Conservation (phyloP, 2,113 vertebrate species). For the Corvus cornix region DNA sequence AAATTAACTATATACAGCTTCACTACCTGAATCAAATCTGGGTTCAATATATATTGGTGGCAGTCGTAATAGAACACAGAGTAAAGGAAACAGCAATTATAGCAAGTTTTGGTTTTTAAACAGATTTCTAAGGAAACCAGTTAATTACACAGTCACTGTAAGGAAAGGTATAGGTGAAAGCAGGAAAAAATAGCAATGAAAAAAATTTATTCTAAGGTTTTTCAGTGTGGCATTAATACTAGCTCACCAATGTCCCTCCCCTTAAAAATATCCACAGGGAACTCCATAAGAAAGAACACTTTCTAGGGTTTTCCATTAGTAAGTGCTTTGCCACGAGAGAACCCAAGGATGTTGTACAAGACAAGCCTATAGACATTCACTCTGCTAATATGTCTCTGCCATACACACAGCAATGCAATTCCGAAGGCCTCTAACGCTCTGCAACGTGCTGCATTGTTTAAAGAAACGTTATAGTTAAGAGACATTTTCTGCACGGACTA, state of each 20-base stretch:
- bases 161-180: background rate
- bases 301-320: background rate
- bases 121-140: background rate
- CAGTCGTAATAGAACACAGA: background rate
- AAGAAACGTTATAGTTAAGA: background rate
- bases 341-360: background rate
- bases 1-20: background rate
- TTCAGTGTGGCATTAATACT: background rate
- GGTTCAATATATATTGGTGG: background rate
- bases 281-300: background rate
- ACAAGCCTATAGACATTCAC: background rate
- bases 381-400: background rate
- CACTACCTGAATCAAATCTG: background rate
- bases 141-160: background rate
- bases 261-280: background rate
- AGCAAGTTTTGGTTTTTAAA: background rate
- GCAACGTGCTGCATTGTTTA: constrained; percentile 50
- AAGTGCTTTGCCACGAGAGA: background rate
- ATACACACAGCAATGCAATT: background rate
- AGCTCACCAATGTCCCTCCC: background rate
- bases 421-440: background rate
- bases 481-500: background rate
- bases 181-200: background rate
- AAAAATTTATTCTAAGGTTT: background rate
- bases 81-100: background rate